phyloP scores from a whole-genome alignment of 1,140 invertebrate genomes.

The Papilio polytes region DNA sequence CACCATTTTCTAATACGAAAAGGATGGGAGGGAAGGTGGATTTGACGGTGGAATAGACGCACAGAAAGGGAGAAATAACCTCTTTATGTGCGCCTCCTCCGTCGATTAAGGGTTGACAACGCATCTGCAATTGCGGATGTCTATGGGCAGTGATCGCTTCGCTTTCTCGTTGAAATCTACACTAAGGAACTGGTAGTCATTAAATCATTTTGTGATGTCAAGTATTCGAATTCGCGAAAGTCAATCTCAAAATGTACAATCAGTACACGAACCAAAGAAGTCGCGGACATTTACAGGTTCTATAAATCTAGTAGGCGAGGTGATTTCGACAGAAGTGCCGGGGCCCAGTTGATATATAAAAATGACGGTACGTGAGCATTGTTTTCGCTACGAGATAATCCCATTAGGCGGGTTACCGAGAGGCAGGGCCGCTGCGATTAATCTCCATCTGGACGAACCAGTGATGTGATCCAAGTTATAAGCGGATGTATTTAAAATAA shows the following conservation, averaged over 20 bases:
- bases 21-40: too few relatives aligned
- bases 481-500: slow-evolving; percentile 35
- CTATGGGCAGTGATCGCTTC: too few relatives aligned
- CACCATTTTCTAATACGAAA: too few relatives aligned
- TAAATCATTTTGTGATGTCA: too few relatives aligned
- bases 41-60: too few relatives aligned
- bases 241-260: not conserved
- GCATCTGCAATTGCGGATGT: too few relatives aligned
- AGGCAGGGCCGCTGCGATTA: slow-evolving; percentile 60
- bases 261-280: not conserved
- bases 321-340: slow-evolving; percentile 14
- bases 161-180: too few relatives aligned
- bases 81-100: too few relatives aligned
- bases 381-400: slow-evolving; percentile 75
- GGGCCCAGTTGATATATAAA: slow-evolving; percentile 61
- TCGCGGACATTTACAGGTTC: not conserved
- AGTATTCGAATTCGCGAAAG: not conserved
- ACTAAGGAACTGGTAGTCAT: too few relatives aligned
- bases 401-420: slow-evolving; percentile 68
- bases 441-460: slow-evolving; percentile 66
- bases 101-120: too few relatives aligned
- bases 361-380: slow-evolving; percentile 59
- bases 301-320: not conserved
- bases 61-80: too few relatives aligned
- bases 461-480: slow-evolving; percentile 44